These are phyloP conservation scores for Syndactyla subalaris DNA, from an alignment of 2,797 vertebrate genomes.

Conservation along the genomic window DNA sequence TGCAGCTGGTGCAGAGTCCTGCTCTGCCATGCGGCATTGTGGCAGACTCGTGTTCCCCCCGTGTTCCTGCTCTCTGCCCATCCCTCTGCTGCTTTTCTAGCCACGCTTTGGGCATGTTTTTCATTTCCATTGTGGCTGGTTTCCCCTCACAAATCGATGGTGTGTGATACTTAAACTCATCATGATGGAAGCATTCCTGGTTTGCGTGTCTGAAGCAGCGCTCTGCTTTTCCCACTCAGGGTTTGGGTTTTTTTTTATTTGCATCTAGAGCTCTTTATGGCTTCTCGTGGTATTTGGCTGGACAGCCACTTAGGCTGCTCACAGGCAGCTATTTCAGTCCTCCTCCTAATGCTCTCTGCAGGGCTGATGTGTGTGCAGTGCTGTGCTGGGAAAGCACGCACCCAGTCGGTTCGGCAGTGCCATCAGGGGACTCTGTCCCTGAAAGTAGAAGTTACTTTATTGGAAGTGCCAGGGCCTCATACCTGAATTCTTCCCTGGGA, in stretches of 20 bases:
- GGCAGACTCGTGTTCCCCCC: background rate
- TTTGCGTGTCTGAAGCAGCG: background rate
- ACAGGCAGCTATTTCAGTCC: background rate
- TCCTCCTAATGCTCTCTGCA: background rate
- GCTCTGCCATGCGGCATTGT: rapidly evolving
- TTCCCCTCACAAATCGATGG: background rate
- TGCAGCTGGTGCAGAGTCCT: background rate
- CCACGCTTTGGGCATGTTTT: background rate
- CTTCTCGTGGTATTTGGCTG: background rate
- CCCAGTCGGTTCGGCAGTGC: rapidly evolving
- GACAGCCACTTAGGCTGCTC: background rate
- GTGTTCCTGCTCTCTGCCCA: background rate
- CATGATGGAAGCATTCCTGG: background rate
- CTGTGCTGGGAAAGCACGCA: background rate
- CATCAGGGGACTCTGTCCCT: background rate
- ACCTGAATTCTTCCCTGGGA: background rate
- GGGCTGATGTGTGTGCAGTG: background rate
- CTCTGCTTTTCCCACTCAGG: background rate
- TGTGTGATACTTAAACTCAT: background rate
- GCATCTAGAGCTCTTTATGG: background rate
- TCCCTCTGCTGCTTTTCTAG: background rate
- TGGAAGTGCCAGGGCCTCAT: background rate
- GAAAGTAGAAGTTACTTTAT: background rate
- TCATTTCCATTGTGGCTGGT: background rate
- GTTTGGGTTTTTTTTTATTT: background rate